Evolutionary conservation across 2,113 vertebrate species (phyloP).

Genomic region (Asarcornis scutulata): DNA sequence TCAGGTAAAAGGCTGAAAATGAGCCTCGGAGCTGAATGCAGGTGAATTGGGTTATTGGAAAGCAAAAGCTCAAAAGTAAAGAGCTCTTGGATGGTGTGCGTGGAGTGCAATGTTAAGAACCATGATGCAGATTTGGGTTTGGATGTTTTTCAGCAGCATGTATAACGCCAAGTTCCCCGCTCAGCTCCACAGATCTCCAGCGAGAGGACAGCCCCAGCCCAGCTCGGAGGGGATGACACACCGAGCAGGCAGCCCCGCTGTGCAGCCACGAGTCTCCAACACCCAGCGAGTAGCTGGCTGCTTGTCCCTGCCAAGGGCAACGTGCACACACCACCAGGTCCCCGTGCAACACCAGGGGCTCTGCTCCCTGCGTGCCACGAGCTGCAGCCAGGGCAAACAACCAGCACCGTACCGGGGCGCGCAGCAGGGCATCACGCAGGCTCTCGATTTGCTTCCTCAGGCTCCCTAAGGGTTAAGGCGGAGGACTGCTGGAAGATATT

Average conservation of each 20-base stretch:
- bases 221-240: accelerated
- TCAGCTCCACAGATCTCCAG: accelerated
- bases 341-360: neutral
- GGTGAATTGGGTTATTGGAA: neutral
- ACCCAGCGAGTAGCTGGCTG: accelerated
- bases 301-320: neutral
- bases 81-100: neutral
- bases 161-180: accelerated
- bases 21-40: accelerated
- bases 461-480: conserved; percentile 28
- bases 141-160: neutral
- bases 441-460: neutral
- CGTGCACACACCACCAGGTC: accelerated
- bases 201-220: neutral
- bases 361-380: accelerated
- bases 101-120: neutral
- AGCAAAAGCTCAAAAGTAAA: neutral
- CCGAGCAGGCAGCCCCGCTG: neutral
- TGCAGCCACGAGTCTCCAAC: neutral
- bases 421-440: neutral
- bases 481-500: conserved; percentile 41
- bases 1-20: neutral
- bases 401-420: neutral
- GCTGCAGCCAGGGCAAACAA: neutral
- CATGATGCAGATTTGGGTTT: accelerated